Conservation (phyloP, 2,113 vertebrate species). For the Oncorhynchus clarkii region DNA sequence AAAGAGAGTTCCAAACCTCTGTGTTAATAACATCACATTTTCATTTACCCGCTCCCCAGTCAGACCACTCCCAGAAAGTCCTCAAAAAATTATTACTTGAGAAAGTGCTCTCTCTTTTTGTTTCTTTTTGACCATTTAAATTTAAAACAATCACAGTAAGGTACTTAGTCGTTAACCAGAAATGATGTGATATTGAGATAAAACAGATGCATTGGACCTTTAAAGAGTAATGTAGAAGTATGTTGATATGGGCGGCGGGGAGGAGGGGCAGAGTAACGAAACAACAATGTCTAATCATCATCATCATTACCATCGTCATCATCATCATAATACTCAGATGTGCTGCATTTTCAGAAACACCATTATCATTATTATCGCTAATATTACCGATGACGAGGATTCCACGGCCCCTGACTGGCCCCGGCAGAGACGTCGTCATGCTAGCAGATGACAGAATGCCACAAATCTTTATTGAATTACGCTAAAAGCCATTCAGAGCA, state of each 20-base stretch:
- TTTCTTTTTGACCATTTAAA: too few species aligned
- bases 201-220: too few species aligned
- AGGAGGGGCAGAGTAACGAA: constrained; percentile 36
- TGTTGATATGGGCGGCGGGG: background rate
- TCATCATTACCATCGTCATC: constrained; percentile 35
- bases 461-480: constrained; percentile 64
- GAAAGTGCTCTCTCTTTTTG: too few species aligned
- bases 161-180: too few species aligned
- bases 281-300: constrained; percentile 45
- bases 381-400: constrained; percentile 69
- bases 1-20: too few species aligned
- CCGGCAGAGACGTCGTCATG: constrained; percentile 66
- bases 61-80: too few species aligned
- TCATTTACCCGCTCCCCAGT: too few species aligned
- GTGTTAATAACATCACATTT: too few species aligned
- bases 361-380: constrained; percentile 72
- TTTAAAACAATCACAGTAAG: too few species aligned
- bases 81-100: too few species aligned
- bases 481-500: constrained; percentile 63
- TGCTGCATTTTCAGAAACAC: constrained; percentile 62
- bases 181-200: too few species aligned
- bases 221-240: constrained; percentile 8
- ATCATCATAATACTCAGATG: constrained; percentile 52
- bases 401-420: constrained; percentile 58
- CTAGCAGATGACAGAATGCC: constrained; percentile 68